Evolutionary conservation across 2,888 invertebrate genomes (phyloP), one percentile per base, ranked within the genome.

Genomic region (Bimastos eiseni): DNA sequence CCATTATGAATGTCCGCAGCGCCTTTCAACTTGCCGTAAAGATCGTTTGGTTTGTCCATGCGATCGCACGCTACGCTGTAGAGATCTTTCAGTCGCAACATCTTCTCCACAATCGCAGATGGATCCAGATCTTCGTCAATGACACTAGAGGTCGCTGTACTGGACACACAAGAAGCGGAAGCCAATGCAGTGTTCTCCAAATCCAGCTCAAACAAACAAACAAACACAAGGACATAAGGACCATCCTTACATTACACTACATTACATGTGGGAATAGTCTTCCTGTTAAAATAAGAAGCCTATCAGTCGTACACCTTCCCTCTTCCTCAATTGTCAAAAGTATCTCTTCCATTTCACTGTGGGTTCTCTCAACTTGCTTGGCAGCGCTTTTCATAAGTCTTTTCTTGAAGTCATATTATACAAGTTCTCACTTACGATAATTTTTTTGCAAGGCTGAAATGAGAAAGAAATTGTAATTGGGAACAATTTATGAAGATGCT

Each of bases 21-120:
- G 89, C 44, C 33, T 84, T 44, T 49, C 49, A 21, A 90, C 93
- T 92, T 93, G 96, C 96, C 95, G 93, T 95, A 95, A 44, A 97
- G 95, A 93, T 97, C 96, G 44, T 97, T 95, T 0, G 97, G 96
- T 92, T 95, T 96, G 86, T 96, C 96, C 94, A 94, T 92, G 55
- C 93, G 93, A 44, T 94, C 92, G 92, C 97, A 97, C 92, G 96
- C 96, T 0, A 95, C 94, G 11, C 96, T 95, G 0, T 97, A 94
- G 91, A 96, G 95, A 91, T 96, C 96, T 93, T 97, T 97, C 2
- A 97, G 94, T 83, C 96, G 96, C 92, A 96, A 96, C 93, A 97
- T 96, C 94, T 96, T 96, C 93, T 96, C 96, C 89, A 97, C 96
- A 0, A 97, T 91, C 0, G 92, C 93, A 55, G 94, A 93, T 24